Percentiles rank a stretch among this genome's conserved stretches.
Conservation (phyloP, 30 jellyfish, hydroid and myxozoan genomes). For the Pseudorhiza aurosa region DNA sequence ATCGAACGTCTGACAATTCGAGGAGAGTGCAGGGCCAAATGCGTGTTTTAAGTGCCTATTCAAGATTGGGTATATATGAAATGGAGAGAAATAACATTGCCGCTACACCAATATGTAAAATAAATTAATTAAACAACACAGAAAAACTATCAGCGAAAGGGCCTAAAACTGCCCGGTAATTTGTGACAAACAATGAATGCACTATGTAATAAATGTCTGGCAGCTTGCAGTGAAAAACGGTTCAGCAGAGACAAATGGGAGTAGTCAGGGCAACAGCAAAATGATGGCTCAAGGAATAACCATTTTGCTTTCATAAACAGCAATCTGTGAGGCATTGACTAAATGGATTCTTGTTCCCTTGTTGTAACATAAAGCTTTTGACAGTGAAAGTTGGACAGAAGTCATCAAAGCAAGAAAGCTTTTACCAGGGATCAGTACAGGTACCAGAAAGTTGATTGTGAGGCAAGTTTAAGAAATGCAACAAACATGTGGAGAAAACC, state of each 20-base stretch:
- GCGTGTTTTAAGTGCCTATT: background rate
- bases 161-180: conserved; percentile 22
- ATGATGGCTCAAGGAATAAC: too few species aligned
- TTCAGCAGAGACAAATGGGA: too few species aligned
- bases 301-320: too few species aligned
- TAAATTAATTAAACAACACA: conserved; percentile 2
- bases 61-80: background rate
- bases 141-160: conserved; percentile 7
- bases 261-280: too few species aligned
- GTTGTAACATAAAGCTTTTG: too few species aligned
- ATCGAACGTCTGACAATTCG: too few species aligned
- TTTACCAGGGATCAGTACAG: background rate
- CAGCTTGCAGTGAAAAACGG: conserved; percentile 12
- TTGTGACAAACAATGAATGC: background rate
- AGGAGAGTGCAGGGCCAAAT: too few species aligned
- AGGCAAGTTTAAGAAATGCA: background rate
- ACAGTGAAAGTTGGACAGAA: too few species aligned
- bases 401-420: too few species aligned
- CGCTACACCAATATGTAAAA: conserved; percentile 1
- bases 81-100: background rate
- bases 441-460: background rate
- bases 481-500: background rate
- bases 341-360: too few species aligned
- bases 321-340: too few species aligned
- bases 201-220: background rate